Evolutionary conservation across 2,888 invertebrate genomes (phyloP).

Genomic region (Peribatodes rhomboidaria): DNA sequence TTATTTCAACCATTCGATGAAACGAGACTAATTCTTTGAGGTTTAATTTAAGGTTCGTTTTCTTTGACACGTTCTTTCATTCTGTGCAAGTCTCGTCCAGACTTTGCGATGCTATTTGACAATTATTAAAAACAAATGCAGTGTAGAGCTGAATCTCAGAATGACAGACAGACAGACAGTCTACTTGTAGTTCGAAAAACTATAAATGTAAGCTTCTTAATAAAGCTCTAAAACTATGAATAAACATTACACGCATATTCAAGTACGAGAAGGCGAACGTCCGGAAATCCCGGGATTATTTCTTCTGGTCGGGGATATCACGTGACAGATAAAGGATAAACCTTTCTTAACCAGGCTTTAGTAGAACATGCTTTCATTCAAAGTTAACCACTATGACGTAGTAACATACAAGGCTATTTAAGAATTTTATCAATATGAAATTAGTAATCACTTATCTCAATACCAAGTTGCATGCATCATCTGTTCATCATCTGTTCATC

Average conservation of each 20-base stretch:
- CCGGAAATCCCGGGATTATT: constrained; percentile 47
- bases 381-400: constrained; percentile 13
- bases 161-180: background rate
- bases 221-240: constrained; percentile 6
- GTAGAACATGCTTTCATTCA: constrained; percentile 31
- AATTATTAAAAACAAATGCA: too few relatives aligned
- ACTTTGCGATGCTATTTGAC: too few relatives aligned
- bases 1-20: too few relatives aligned
- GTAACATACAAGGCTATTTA: background rate
- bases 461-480: too few relatives aligned
- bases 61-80: too few relatives aligned
- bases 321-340: constrained; percentile 43
- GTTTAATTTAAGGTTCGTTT: too few relatives aligned
- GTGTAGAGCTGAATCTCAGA: too few relatives aligned
- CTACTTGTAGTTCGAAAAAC: background rate
- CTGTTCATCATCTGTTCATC: too few relatives aligned
- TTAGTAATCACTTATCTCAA: too few relatives aligned
- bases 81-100: too few relatives aligned
- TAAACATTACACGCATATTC: constrained; percentile 23
- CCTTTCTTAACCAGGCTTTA: constrained; percentile 34
- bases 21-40: too few relatives aligned
- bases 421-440: background rate
- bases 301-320: constrained; percentile 33
- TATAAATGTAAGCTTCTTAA: background rate
- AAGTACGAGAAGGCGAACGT: constrained; percentile 14